These are phyloP conservation scores for Eueides isabella DNA, from an alignment of 1,140 invertebrate genomes.

Conservation along the genomic window DNA sequence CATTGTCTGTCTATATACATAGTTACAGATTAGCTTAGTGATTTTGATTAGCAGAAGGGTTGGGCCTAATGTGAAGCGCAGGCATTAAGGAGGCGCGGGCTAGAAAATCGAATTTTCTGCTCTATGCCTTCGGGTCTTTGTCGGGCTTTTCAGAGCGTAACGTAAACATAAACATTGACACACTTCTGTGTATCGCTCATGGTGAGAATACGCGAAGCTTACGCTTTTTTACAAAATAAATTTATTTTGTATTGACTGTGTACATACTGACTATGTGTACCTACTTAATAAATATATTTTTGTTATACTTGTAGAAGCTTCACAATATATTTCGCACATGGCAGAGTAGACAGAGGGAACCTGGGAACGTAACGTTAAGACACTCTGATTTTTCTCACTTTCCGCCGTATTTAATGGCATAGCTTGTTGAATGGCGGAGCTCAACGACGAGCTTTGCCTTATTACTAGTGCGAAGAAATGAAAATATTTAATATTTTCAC, in stretches of 20 bases:
- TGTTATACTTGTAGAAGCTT: too few relatives aligned
- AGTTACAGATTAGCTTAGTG: slow-evolving; percentile 63
- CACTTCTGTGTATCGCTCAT: slow-evolving; percentile 12
- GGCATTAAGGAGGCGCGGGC: slow-evolving; percentile 67
- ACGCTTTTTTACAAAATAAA: neutral
- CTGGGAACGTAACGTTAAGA: too few relatives aligned
- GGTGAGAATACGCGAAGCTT: neutral
- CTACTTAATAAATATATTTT: neutral
- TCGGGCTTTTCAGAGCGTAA: slow-evolving; percentile 70
- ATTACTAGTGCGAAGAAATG: too few relatives aligned
- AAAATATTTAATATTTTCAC: too few relatives aligned
- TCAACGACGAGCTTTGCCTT: too few relatives aligned
- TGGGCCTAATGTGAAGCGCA: slow-evolving; percentile 63
- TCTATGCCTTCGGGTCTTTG: slow-evolving; percentile 65
- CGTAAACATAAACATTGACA: slow-evolving; percentile 58
- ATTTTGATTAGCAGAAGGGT: slow-evolving; percentile 76
- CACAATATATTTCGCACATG: too few relatives aligned
- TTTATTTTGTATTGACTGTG: neutral
- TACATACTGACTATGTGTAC: neutral
- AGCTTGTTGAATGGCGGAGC: too few relatives aligned
- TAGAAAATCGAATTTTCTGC: slow-evolving; percentile 80
- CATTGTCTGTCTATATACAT: neutral
- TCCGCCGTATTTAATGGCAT: too few relatives aligned
- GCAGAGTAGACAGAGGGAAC: too few relatives aligned
- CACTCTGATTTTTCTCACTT: too few relatives aligned